These are phyloP conservation scores for Lepisosteus oculatus DNA, from an alignment of 2,113 vertebrate species.

Conservation along the genomic window DNA sequence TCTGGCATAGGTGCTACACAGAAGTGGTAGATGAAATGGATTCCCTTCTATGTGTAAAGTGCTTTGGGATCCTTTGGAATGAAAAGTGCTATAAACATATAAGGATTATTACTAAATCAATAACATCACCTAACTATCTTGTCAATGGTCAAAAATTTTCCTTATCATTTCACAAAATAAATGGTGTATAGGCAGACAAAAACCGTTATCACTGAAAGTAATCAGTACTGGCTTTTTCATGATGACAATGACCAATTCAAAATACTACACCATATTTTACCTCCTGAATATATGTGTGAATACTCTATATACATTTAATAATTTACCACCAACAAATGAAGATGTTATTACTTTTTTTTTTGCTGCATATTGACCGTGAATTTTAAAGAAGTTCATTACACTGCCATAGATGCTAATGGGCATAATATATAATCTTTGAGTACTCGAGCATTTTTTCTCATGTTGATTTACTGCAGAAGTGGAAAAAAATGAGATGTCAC, in stretches of 20 bases:
- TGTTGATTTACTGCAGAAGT: conserved; percentile 29
- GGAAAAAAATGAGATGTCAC: conserved; percentile 20
- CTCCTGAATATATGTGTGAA: not conserved
- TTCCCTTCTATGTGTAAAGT: no score
- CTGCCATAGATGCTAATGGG: conserved; percentile 24
- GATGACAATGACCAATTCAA: no score
- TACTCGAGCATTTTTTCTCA: conserved; percentile 15
- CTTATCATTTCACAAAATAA: not conserved
- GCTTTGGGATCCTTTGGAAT: no score
- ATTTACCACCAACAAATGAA: conserved; percentile 24
- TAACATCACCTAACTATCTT: not conserved
- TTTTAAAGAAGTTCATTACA: conserved; percentile 36
- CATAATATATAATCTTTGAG: conserved; percentile 34
- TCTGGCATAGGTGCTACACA: no score
- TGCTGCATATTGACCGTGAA: conserved; percentile 34
- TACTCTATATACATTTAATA: not conserved
- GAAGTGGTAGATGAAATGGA: no score
- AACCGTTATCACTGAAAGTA: no score
- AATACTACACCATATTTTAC: no score
- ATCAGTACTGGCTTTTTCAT: no score
- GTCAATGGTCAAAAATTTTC: not conserved
- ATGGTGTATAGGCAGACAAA: not conserved
- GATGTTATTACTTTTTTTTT: conserved; percentile 12
- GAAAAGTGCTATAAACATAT: no score
- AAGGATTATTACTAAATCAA: no score